phyloP scores from a whole-genome alignment of 2,797 vertebrate species.

The Lutjanus argentimaculatus region DNA sequence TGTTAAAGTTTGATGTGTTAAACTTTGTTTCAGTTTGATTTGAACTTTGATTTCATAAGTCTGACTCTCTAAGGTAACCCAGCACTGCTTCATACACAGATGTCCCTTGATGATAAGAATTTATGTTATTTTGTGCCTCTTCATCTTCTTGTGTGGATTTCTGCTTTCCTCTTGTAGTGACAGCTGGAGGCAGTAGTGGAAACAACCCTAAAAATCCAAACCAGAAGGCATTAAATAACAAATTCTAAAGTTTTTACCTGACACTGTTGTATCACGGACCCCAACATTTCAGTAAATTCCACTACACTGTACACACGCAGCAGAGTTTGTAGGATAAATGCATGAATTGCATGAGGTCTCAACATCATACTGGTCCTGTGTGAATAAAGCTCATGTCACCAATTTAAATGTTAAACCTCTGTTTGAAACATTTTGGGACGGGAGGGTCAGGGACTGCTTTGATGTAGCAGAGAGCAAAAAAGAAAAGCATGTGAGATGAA shows the following conservation, averaged over 20 bases:
- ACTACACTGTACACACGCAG: not conserved
- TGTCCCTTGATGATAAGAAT: not conserved
- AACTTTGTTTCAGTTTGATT: not conserved
- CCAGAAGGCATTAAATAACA: not conserved
- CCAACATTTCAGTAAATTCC: not conserved
- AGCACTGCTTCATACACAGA: not conserved
- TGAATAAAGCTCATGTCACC: constrained; percentile 17
- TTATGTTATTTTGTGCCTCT: not conserved
- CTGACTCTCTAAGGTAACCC: no score
- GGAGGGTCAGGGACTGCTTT: not conserved
- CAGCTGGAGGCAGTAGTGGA: not conserved
- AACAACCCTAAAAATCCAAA: not conserved
- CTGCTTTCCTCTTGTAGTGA: not conserved
- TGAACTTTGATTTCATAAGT: not conserved
- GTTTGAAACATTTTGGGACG: constrained; percentile 8
- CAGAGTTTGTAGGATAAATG: not conserved
- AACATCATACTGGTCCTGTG: not conserved
- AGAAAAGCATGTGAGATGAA: constrained; percentile 27
- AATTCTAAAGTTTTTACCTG: not conserved
- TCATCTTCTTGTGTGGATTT: not conserved
- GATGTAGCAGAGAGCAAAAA: constrained; percentile 24
- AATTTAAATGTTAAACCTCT: constrained; percentile 33
- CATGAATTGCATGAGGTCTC: constrained; percentile 3
- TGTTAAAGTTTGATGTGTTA: not conserved
- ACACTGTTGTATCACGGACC: not conserved